These are phyloP conservation scores for western clawed frog (Xenopus tropicalis) DNA, from an alignment of 2,113 vertebrate species.

Conservation along the genomic window DNA sequence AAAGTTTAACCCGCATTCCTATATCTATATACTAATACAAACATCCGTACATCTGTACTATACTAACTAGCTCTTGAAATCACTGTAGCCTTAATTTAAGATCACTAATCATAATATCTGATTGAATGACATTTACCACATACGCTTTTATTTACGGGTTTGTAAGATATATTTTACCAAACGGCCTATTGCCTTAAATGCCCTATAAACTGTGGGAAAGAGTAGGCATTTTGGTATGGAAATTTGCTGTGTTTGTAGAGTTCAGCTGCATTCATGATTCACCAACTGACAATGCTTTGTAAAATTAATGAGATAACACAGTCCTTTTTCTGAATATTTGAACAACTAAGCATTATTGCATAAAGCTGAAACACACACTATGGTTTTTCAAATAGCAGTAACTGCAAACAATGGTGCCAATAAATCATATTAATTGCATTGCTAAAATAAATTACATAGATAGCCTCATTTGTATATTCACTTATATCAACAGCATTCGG, in stretches of 20 bases:
- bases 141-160: neutral
- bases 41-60: no score
- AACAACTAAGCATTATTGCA: slow-evolving; percentile 41
- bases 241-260: slow-evolving; percentile 39
- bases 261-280: slow-evolving; percentile 40
- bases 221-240: slow-evolving; percentile 36
- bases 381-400: slow-evolving; percentile 13
- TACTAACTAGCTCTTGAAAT: no score
- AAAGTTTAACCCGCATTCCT: no score
- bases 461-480: neutral
- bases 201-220: slow-evolving; percentile 27
- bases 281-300: slow-evolving; percentile 37
- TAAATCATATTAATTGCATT: slow-evolving; percentile 42
- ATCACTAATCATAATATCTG: no score
- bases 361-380: slow-evolving; percentile 21
- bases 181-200: slow-evolving; percentile 21
- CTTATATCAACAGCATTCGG: neutral
- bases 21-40: no score
- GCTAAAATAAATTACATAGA: slow-evolving; percentile 23
- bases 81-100: no score
- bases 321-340: slow-evolving; percentile 37
- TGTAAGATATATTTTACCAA: slow-evolving; percentile 18
- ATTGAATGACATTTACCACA: no score
- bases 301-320: slow-evolving; percentile 44
- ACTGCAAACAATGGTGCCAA: slow-evolving; percentile 33